phyloP scores from a whole-genome alignment of 2,797 vertebrate genomes.

The Etheostoma perlongum region DNA sequence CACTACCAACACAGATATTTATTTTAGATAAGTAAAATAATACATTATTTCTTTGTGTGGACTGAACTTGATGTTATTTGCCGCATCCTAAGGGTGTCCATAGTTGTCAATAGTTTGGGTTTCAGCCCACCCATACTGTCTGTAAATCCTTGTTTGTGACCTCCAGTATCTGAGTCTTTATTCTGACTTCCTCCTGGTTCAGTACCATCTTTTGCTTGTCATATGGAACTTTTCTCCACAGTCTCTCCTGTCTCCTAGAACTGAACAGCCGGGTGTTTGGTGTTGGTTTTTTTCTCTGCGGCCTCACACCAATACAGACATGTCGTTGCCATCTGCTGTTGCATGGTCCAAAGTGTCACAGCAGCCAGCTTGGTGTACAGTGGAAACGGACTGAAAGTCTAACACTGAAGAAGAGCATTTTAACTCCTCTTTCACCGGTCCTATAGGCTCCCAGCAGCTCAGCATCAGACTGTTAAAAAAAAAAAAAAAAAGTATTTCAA shows the following conservation, averaged over 20 bases:
- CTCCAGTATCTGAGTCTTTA: not conserved
- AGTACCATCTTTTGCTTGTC: slow-evolving; percentile 10
- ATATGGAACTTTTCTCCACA: slow-evolving; percentile 10
- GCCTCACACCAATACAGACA: slow-evolving; percentile 40
- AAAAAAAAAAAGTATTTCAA: not conserved
- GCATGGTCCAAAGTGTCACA: slow-evolving; percentile 41
- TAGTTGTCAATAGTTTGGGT: not conserved
- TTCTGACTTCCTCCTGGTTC: slow-evolving; percentile 1
- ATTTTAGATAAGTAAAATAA: not conserved
- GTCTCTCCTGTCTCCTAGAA: slow-evolving; percentile 19
- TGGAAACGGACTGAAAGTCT: not conserved
- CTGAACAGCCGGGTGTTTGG: slow-evolving; percentile 16
- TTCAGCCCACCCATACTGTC: not conserved
- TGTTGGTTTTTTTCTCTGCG: slow-evolving; percentile 15
- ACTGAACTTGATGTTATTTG: not conserved
- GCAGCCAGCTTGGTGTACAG: slow-evolving; percentile 16
- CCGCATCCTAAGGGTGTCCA: not conserved
- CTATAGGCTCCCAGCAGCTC: not conserved
- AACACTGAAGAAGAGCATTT: slow-evolving; percentile 12
- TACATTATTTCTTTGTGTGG: not conserved
- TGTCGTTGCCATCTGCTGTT: slow-evolving; percentile 60
- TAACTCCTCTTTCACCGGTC: slow-evolving; percentile 8
- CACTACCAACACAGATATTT: not conserved
- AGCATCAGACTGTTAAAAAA: not conserved
- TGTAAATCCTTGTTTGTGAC: slow-evolving; percentile 1